These are phyloP conservation scores for Telmatherina bonti DNA, from an alignment of 2,797 vertebrate genomes.

Conservation along the genomic window DNA sequence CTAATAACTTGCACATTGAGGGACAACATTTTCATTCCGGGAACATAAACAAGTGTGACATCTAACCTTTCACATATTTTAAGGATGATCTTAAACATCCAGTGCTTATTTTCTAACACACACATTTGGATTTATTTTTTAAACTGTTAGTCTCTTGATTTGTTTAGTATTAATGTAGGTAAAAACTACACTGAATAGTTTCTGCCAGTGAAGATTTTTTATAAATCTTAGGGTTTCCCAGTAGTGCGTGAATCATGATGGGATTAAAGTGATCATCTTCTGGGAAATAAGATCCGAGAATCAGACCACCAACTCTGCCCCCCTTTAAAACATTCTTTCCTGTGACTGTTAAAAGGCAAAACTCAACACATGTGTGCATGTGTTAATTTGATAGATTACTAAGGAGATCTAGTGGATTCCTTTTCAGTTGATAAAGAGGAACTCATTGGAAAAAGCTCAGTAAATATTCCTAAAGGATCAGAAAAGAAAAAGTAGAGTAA, in stretches of 20 bases:
- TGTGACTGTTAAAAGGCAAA: conserved; percentile 33
- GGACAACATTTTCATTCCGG: conserved; percentile 62
- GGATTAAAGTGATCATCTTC: conserved; percentile 37
- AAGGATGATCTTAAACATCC: background rate
- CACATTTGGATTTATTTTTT: conserved; percentile 7
- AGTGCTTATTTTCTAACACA: conserved; percentile 5
- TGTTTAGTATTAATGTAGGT: background rate
- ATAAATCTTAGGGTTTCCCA: conserved; percentile 6
- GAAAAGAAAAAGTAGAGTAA: background rate
- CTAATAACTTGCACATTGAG: conserved; percentile 67
- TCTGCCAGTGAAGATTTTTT: background rate
- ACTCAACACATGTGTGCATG: background rate
- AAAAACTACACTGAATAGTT: background rate
- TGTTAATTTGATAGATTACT: background rate
- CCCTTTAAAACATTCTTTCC: conserved; percentile 49
- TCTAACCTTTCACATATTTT: conserved; percentile 22
- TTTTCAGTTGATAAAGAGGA: background rate
- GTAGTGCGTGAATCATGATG: conserved; percentile 26
- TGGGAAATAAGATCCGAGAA: conserved; percentile 36
- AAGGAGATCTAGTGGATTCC: background rate
- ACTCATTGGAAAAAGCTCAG: background rate
- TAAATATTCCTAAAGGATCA: background rate
- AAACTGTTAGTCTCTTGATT: conserved; percentile 9
- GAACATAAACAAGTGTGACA: conserved; percentile 53
- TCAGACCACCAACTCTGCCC: conserved; percentile 29